A percentile compares a stretch with the other conserved stretches of the same genome.
These are phyloP conservation scores for Alentia gelatinosa DNA, from an alignment of 2,888 invertebrate species.

Conservation along the genomic window DNA sequence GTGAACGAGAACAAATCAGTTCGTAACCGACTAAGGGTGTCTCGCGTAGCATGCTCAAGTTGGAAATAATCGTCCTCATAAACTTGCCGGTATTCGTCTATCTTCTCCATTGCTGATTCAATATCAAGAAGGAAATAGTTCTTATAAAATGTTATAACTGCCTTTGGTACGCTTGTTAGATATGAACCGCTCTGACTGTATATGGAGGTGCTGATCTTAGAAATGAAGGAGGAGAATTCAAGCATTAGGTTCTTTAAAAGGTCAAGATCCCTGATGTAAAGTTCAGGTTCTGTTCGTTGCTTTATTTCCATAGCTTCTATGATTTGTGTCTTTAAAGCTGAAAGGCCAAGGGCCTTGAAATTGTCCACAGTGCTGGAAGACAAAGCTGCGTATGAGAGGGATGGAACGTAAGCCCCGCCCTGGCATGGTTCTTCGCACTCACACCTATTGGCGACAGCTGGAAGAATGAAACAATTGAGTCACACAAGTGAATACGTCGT, in stretches of 20 bases:
- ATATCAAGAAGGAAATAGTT: neutral
- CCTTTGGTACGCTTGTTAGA: neutral
- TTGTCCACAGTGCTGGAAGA: slow-evolving; percentile 25
- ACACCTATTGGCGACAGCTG: neutral
- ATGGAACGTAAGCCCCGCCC: slow-evolving; percentile 1
- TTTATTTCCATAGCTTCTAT: neutral
- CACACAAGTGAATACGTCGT: too few relatives aligned
- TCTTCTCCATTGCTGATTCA: neutral
- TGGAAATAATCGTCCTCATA: neutral
- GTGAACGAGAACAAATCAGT: neutral
- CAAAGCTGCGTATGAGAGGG: neutral
- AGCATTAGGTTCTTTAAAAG: neutral
- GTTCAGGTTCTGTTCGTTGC: neutral
- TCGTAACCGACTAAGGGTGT: neutral
- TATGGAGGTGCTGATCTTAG: neutral
- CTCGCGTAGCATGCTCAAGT: neutral
- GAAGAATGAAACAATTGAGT: neutral
- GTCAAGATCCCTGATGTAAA: neutral
- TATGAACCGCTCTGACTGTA: neutral
- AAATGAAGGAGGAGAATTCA: neutral
- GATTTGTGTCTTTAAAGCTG: neutral
- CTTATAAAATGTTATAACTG: neutral
- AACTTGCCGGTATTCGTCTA: neutral
- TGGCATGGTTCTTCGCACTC: slow-evolving; percentile 14
- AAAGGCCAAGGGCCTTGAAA: neutral